Conservation (phyloP, 2,113 vertebrate genomes). For the Alethe diademata region DNA sequence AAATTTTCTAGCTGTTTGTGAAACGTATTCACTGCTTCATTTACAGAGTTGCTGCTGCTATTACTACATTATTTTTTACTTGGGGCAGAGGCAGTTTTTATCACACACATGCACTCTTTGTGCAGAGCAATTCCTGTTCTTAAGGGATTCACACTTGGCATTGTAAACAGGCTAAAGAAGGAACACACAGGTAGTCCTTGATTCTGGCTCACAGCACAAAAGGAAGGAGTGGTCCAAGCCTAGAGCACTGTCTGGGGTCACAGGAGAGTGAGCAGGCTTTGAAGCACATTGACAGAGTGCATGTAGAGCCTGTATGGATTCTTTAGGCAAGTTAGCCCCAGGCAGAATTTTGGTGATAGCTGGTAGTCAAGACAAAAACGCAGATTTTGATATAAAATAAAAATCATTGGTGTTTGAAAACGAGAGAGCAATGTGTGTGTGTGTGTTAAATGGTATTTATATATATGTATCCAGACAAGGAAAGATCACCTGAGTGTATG, state of each 20-base stretch:
- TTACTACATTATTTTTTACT: not conserved
- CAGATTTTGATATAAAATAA: not conserved
- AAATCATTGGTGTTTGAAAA: not conserved
- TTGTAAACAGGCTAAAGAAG: not conserved
- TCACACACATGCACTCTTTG: fast-evolving
- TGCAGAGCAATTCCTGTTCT: not conserved
- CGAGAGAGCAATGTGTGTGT: not conserved
- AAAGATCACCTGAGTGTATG: not conserved
- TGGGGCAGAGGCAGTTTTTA: not conserved
- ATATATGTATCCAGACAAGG: not conserved
- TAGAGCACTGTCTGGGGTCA: not conserved
- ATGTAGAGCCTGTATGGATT: not conserved
- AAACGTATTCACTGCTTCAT: not conserved
- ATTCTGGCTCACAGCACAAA: not conserved
- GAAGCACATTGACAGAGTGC: fast-evolving
- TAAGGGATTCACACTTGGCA: not conserved
- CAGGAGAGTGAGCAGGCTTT: not conserved
- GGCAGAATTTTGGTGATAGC: not conserved
- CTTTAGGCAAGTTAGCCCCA: not conserved
- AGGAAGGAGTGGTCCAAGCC: not conserved
- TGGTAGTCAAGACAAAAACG: not conserved
- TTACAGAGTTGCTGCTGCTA: not conserved
- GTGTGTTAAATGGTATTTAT: not conserved
- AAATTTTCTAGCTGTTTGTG: not conserved
- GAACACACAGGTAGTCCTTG: not conserved